phyloP scores from a whole-genome alignment of 1,140 invertebrate species.

The Octopus sinensis region DNA sequence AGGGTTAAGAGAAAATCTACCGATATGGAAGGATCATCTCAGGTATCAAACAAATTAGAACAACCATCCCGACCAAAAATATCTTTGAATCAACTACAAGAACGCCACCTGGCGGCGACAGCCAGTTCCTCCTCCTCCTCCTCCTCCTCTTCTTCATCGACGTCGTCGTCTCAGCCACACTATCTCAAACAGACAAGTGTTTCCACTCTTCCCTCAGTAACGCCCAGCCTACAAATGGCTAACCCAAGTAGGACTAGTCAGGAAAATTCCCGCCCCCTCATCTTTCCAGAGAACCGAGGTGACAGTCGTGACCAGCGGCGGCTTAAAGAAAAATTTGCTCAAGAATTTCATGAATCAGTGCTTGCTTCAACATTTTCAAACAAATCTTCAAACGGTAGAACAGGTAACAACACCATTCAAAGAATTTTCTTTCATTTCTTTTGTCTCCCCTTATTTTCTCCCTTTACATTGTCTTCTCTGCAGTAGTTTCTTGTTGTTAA shows the following conservation, averaged over 20 bases:
- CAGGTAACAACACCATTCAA: conserved; percentile 18
- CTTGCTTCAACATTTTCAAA: conserved; percentile 23
- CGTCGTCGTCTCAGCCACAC: background rate
- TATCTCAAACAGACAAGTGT: background rate
- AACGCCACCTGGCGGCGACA: conserved; percentile 19
- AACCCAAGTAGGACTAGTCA: conserved; percentile 14
- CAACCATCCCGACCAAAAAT: conserved; percentile 12
- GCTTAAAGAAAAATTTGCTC: conserved; percentile 50
- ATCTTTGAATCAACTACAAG: conserved; percentile 21
- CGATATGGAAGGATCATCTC: conserved; percentile 6
- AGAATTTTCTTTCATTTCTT: conserved; percentile 10
- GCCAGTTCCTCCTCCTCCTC: background rate
- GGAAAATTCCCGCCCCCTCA: conserved; percentile 23
- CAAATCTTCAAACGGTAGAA: conserved; percentile 19
- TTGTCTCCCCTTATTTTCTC: too few species aligned
- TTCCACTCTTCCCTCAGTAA: background rate
- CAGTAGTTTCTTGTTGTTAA: too few species aligned
- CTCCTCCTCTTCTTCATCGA: background rate
- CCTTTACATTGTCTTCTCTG: too few species aligned
- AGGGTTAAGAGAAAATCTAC: background rate
- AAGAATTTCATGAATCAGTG: conserved; percentile 57
- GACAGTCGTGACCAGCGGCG: conserved; percentile 16
- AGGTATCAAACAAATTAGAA: conserved; percentile 4
- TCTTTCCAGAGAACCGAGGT: conserved; percentile 29
- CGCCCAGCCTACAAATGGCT: background rate